Conservation (phyloP, 53 echinoderm and acorn worm species). For the Antedon mediterranea region DNA sequence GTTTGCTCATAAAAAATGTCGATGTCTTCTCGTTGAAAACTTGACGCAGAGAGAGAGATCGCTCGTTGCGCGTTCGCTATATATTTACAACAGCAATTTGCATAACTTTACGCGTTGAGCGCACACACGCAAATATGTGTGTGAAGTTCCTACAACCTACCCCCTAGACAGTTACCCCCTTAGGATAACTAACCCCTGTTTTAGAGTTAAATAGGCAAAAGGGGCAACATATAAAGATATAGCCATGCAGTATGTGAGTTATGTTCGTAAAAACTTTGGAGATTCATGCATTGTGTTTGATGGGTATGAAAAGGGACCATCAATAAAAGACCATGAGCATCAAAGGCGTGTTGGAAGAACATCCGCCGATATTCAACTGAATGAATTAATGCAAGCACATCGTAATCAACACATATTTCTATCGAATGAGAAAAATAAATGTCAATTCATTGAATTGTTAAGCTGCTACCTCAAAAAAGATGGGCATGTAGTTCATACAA, state of each 20-base stretch:
- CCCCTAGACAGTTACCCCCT: no score
- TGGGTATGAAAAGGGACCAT: constrained; percentile 6
- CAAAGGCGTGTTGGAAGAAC: no score
- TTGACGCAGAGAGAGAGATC: no score
- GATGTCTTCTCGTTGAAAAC: no score
- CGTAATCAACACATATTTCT: constrained; percentile 5
- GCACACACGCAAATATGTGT: no score
- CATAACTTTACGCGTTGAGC: no score
- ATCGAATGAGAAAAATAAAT: constrained; percentile 13
- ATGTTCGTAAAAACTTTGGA: not conserved
- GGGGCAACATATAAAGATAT: constrained; percentile 1
- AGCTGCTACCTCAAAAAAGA: constrained; percentile 4
- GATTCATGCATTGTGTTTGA: constrained; percentile 9
- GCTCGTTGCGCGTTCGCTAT: no score
- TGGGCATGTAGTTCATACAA: not conserved
- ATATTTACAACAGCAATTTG: no score
- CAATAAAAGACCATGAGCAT: constrained; percentile 12
- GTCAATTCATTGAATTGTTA: not conserved
- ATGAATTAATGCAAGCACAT: constrained; percentile 1
- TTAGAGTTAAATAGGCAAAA: constrained; percentile 1
- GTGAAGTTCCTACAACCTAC: constrained; percentile 10
- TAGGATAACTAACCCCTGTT: no score
- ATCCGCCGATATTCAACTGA: constrained; percentile 1
- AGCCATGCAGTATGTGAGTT: not conserved
- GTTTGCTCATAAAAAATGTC: no score